Evolutionary conservation across 2,113 vertebrate species (phyloP).

Genomic region (Salvelinus alpinus): DNA sequence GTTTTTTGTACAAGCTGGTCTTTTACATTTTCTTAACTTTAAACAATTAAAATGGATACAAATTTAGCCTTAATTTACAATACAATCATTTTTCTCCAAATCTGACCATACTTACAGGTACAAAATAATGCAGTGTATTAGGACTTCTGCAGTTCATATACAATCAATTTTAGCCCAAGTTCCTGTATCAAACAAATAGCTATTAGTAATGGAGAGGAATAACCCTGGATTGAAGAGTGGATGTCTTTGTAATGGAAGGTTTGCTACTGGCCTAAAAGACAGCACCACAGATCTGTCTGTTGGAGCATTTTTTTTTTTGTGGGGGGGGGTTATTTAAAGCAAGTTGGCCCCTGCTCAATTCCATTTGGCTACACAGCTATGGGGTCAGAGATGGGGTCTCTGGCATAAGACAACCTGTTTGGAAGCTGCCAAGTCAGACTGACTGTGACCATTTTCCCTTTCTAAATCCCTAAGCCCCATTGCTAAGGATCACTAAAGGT

Average conservation of each 20-base stretch:
- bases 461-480: too few species aligned
- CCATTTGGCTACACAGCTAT: constrained; percentile 1
- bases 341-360: constrained; percentile 45
- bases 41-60: constrained; percentile 83
- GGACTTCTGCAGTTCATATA: constrained; percentile 94
- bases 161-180: constrained; percentile 96
- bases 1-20: constrained; percentile 88
- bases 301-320: too few species aligned
- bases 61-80: constrained; percentile 96
- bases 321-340: neutral
- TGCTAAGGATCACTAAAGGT: too few species aligned
- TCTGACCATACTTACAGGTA: constrained; percentile 86
- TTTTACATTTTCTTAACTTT: constrained; percentile 70
- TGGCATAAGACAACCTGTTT: too few species aligned
- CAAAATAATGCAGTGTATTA: constrained; percentile 92
- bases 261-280: constrained; percentile 88
- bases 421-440: too few species aligned
- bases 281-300: constrained; percentile 86
- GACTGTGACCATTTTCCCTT: too few species aligned
- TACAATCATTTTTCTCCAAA: constrained; percentile 88
- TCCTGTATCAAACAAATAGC: constrained; percentile 83
- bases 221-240: constrained; percentile 80
- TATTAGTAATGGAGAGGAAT: constrained; percentile 71
- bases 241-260: constrained; percentile 76
- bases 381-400: too few species aligned